Conservation (phyloP, 2,797 vertebrate genomes). For the Pseudotriccus pelzelni region DNA sequence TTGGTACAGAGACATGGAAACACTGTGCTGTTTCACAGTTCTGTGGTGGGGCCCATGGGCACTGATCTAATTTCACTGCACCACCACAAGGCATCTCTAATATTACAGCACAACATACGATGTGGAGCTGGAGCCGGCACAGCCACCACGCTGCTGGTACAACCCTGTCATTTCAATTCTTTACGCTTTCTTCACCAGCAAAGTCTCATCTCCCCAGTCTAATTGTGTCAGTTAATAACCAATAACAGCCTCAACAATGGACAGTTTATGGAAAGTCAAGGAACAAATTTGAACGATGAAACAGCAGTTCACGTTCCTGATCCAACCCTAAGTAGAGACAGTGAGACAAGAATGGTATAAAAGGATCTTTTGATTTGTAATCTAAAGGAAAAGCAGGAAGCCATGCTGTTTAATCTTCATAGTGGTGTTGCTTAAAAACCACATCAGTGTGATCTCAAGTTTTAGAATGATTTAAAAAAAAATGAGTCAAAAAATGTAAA, state of each 20-base stretch:
- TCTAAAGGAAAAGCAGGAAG: background rate
- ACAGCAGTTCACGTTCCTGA: background rate
- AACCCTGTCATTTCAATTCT: conserved; percentile 36
- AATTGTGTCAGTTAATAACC: conserved; percentile 4
- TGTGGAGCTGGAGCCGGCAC: background rate
- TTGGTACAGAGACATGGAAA: background rate
- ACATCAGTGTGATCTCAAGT: background rate
- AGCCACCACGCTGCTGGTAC: background rate
- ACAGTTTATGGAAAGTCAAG: background rate
- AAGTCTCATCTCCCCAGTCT: background rate
- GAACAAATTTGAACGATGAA: background rate
- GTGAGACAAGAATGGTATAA: background rate
- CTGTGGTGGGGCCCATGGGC: background rate
- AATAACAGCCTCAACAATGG: background rate
- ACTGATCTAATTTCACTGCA: conserved; percentile 22
- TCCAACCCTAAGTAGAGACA: background rate
- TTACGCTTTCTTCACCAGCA: conserved; percentile 17
- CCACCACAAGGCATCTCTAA: background rate
- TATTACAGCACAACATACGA: background rate
- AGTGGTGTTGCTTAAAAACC: background rate
- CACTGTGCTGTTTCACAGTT: background rate
- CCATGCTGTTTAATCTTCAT: background rate
- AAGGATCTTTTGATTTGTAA: background rate
- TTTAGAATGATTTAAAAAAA: background rate
- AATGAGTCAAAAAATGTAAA: background rate